Evolutionary conservation across 1,140 invertebrate species (phyloP).

Genomic region (Eurosta solidaginis): DNA sequence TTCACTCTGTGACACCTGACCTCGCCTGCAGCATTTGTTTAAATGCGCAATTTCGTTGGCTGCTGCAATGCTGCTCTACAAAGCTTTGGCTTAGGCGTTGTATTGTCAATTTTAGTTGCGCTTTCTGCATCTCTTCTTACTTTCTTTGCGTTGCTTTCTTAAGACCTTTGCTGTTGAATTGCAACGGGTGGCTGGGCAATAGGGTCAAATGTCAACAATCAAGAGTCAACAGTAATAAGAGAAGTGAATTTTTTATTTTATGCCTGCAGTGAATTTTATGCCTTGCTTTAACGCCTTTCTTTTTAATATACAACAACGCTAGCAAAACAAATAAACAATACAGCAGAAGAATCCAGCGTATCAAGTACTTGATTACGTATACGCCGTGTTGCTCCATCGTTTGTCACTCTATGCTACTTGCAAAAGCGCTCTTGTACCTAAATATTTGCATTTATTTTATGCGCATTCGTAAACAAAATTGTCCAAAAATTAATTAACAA

Average conservation of each 20-base stretch:
- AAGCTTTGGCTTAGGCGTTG: too few species aligned
- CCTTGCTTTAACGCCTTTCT: neutral
- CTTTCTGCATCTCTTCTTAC: too few species aligned
- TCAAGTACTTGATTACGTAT: too few species aligned
- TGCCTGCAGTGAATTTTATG: neutral
- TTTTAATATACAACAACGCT: too few species aligned
- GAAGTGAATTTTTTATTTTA: neutral
- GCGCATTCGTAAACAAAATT: neutral
- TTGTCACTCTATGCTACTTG: neutral
- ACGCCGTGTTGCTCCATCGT: neutral
- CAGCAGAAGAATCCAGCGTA: neutral
- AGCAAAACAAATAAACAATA: neutral
- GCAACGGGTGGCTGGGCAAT: neutral
- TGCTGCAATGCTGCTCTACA: neutral
- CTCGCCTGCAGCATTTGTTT: neutral
- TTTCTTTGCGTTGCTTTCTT: neutral
- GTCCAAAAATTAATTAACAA: constrained; percentile 23
- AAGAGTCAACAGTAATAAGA: too few species aligned
- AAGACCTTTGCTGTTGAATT: neutral
- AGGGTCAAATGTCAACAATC: neutral
- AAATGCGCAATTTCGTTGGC: neutral
- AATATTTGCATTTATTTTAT: neutral
- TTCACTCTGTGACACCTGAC: neutral
- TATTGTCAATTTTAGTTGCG: neutral
- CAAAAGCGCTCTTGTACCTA: neutral